Conservation (phyloP, 2,888 invertebrate genomes). For the Caenorhabditis panamensis region DNA sequence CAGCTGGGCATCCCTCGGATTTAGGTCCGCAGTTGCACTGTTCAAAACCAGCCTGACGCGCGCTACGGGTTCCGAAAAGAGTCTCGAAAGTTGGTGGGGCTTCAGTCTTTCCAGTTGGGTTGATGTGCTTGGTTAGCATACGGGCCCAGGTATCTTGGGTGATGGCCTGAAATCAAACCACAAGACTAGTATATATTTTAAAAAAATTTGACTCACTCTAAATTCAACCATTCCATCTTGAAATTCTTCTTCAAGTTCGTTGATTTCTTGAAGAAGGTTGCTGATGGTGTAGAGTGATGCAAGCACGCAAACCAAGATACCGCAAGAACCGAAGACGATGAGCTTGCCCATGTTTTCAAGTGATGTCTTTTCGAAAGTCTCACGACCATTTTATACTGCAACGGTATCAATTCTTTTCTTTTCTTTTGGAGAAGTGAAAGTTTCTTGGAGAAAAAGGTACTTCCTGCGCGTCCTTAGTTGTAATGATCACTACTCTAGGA, state of each 20-base stretch:
- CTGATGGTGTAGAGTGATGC: slow-evolving; percentile 63
- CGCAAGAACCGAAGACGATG: slow-evolving; percentile 67
- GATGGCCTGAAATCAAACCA: slow-evolving; percentile 58
- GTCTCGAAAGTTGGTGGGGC: slow-evolving; percentile 70
- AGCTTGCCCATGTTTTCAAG: slow-evolving; percentile 66
- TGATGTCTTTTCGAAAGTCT: slow-evolving; percentile 13
- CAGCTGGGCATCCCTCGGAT: slow-evolving; percentile 72
- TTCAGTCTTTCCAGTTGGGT: slow-evolving; percentile 64
- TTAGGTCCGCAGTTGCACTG: slow-evolving; percentile 74
- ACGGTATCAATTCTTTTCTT: background rate
- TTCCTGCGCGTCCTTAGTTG: slow-evolving; percentile 11
- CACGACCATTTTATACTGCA: slow-evolving; percentile 7
- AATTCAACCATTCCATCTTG: slow-evolving; percentile 70
- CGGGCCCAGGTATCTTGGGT: slow-evolving; percentile 72
- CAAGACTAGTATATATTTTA: too few relatives aligned
- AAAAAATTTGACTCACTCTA: too few relatives aligned
- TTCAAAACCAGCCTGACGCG: slow-evolving; percentile 68
- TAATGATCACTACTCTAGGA: slow-evolving; percentile 7
- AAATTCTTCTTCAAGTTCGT: slow-evolving; percentile 66
- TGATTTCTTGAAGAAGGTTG: slow-evolving; percentile 64
- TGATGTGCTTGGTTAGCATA: slow-evolving; percentile 67
- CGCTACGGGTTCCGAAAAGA: slow-evolving; percentile 68
- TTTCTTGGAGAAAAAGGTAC: slow-evolving; percentile 1
- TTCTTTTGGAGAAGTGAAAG: slow-evolving; percentile 15
- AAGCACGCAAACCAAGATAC: slow-evolving; percentile 62